These are phyloP conservation scores for Plebejus anna DNA, from an alignment of 2,888 invertebrate species.

Conservation along the genomic window DNA sequence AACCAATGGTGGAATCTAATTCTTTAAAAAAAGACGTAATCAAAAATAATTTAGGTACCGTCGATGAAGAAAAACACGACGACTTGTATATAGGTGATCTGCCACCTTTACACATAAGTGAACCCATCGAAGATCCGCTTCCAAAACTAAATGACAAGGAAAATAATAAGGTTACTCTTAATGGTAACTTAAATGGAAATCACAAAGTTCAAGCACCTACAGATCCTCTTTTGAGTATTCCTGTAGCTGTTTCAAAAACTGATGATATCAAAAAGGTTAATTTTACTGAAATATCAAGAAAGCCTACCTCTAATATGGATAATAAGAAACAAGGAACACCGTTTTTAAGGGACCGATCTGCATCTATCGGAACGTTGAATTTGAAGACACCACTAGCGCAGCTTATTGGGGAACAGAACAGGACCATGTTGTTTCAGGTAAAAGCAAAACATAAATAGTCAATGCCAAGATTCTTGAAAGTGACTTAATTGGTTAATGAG, in stretches of 20 bases:
- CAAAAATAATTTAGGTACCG: slow-evolving; percentile 62
- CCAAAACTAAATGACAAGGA: slow-evolving; percentile 32
- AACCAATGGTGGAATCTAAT: slow-evolving; percentile 54
- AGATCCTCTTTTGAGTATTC: slow-evolving; percentile 40
- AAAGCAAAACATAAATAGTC: too few species aligned
- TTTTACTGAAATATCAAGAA: slow-evolving; percentile 54
- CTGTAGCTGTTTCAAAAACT: slow-evolving; percentile 33
- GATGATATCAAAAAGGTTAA: slow-evolving; percentile 42
- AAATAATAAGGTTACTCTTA: slow-evolving; percentile 35
- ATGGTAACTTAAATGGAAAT: slow-evolving; percentile 29
- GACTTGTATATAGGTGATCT: slow-evolving; percentile 48
- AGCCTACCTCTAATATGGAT: slow-evolving; percentile 37
- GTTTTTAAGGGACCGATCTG: slow-evolving; percentile 78
- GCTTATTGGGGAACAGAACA: slow-evolving; percentile 85
- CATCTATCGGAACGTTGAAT: slow-evolving; percentile 80
- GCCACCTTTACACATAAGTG: slow-evolving; percentile 22
- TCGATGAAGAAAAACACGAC: slow-evolving; percentile 59
- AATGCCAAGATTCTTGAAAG: too few species aligned
- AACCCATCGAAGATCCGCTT: slow-evolving; percentile 16
- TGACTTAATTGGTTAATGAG: too few species aligned
- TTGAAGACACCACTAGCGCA: slow-evolving; percentile 70
- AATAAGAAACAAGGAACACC: slow-evolving; percentile 47
- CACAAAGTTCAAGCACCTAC: slow-evolving; percentile 30
- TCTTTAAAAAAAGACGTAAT: slow-evolving; percentile 53
- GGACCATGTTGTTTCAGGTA: slow-evolving; percentile 95